These are phyloP conservation scores for Chaetorhynchus papuensis DNA, from an alignment of 2,113 vertebrate species.

Conservation along the genomic window DNA sequence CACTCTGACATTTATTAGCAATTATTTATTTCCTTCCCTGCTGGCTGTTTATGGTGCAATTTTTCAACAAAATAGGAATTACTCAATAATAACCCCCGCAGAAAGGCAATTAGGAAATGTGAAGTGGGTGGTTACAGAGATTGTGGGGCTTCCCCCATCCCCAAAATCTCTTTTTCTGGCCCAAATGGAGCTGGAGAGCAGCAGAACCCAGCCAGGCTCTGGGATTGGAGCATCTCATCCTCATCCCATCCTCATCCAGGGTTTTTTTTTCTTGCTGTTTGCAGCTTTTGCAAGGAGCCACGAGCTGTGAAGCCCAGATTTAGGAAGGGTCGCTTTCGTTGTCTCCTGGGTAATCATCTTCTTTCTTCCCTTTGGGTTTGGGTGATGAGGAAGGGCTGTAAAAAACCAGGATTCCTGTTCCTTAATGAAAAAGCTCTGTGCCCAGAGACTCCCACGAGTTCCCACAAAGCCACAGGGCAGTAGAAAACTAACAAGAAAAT, in stretches of 20 bases:
- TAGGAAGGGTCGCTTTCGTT: neutral
- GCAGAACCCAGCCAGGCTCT: neutral
- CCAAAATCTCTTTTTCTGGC: neutral
- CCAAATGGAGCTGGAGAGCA: neutral
- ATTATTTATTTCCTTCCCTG: constrained; percentile 19
- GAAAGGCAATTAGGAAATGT: constrained; percentile 34
- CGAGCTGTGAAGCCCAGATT: neutral
- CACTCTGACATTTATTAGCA: constrained; percentile 16
- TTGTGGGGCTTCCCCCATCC: neutral
- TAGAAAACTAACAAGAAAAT: neutral
- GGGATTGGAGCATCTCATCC: neutral
- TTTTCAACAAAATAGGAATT: constrained; percentile 16
- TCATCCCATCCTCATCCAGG: neutral
- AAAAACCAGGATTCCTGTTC: constrained; percentile 33
- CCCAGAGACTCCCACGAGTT: neutral
- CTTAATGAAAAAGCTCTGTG: neutral
- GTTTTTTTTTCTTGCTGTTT: neutral
- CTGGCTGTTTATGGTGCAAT: constrained; percentile 15
- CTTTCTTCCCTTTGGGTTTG: constrained; percentile 2
- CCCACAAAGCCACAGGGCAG: neutral
- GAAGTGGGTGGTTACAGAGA: neutral
- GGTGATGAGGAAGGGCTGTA: constrained; percentile 9
- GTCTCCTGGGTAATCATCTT: neutral
- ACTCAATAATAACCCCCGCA: constrained; percentile 41
- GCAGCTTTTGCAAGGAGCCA: neutral